Conservation (phyloP, 1,140 invertebrate genomes). For the Lethocerus indicus region DNA sequence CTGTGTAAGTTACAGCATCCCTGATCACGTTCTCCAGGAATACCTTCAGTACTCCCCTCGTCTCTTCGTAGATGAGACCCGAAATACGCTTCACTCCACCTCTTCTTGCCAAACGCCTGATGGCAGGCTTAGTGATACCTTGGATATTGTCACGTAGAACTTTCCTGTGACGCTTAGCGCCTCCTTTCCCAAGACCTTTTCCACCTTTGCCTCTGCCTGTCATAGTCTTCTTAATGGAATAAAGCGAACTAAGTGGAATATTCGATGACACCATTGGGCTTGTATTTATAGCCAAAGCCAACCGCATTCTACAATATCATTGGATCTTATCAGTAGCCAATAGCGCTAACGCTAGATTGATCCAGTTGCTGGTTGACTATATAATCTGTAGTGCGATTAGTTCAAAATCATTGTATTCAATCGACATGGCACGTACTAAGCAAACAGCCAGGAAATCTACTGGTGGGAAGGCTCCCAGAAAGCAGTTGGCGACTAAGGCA, state of each 20-base stretch:
- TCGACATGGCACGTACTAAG: conserved; percentile 76
- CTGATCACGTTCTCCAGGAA: conserved; percentile 70
- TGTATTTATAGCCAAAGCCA: no score
- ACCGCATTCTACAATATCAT: no score
- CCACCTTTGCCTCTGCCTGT: conserved; percentile 46
- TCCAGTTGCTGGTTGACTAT: no score
- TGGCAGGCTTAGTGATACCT: conserved; percentile 51
- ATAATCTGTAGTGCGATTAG: no score
- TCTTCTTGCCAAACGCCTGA: conserved; percentile 37
- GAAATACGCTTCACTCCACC: conserved; percentile 57
- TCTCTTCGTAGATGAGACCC: conserved; percentile 38
- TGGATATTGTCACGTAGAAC: conserved; percentile 55
- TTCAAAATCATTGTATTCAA: no score
- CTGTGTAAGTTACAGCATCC: conserved; percentile 66
- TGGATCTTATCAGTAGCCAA: no score
- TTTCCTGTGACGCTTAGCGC: conserved; percentile 49
- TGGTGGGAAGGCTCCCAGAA: conserved; percentile 70
- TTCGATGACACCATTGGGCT: not conserved
- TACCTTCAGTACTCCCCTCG: conserved; percentile 44
- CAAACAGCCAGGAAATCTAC: conserved; percentile 75
- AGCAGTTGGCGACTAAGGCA: conserved; percentile 72
- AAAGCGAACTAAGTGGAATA: no score
- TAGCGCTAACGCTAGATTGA: no score
- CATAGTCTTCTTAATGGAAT: conserved; percentile 24
- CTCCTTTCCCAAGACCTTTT: conserved; percentile 48